Evolutionary conservation across 2,888 invertebrate genomes (phyloP).

Genomic region (Patella depressa): DNA sequence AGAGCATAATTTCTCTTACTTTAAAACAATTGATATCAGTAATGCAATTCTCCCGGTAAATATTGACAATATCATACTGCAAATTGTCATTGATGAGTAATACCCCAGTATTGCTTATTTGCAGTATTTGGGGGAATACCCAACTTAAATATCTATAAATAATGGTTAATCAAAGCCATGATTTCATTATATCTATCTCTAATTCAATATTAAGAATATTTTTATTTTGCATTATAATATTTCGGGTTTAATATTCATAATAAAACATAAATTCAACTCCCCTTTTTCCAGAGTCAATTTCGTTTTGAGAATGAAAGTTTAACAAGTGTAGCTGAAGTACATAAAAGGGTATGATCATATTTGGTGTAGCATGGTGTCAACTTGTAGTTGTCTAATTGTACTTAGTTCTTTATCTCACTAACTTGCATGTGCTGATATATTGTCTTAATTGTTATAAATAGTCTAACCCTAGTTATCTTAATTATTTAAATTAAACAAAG

Average conservation of each 20-base stretch:
- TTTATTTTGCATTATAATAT: no score
- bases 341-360: conserved; percentile 86
- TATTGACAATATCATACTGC: neutral
- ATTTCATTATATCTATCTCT: no score
- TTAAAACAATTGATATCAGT: neutral
- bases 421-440: neutral
- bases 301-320: conserved; percentile 99
- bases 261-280: neutral
- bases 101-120: no score
- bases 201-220: no score
- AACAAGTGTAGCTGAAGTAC: conserved; percentile 96
- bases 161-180: no score
- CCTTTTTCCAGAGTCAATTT: conserved; percentile 91
- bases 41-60: neutral
- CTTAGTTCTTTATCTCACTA: neutral
- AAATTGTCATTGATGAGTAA: no score
- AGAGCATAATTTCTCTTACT: neutral
- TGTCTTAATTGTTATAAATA: neutral
- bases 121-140: no score
- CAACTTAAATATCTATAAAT: no score
- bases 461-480: neutral
- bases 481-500: no score
- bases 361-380: neutral
- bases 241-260: no score
- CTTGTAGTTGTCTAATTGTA: neutral